Conservation (phyloP, 2,797 vertebrate species). For the Mormyrops boulengeri region DNA sequence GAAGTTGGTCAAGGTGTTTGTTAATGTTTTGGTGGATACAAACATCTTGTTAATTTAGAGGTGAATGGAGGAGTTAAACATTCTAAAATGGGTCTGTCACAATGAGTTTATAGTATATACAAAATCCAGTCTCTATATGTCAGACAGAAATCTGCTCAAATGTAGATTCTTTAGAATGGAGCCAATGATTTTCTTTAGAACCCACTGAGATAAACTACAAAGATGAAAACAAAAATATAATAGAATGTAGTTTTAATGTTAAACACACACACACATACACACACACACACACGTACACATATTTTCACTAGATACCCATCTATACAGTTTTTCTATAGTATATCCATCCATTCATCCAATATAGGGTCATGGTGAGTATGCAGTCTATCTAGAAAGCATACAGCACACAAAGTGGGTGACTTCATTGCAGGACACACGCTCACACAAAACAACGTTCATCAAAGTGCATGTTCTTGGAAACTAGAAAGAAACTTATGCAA, state of each 20-base stretch:
- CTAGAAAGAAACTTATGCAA: background rate
- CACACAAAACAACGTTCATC: background rate
- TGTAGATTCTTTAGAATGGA: background rate
- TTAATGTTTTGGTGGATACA: background rate
- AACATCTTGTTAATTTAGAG: background rate
- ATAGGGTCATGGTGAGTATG: background rate
- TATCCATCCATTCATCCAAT: background rate
- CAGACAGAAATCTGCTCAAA: background rate
- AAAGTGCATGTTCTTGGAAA: background rate
- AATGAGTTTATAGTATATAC: background rate
- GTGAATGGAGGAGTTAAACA: background rate
- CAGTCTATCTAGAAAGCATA: background rate
- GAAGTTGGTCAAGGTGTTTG: background rate
- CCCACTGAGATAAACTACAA: background rate
- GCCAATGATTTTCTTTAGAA: background rate
- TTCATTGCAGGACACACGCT: background rate
- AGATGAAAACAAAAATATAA: background rate
- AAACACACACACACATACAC: background rate
- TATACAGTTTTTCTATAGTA: background rate
- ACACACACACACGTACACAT: background rate
- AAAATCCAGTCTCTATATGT: background rate
- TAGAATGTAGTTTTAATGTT: background rate
- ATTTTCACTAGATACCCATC: background rate
- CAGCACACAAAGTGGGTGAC: background rate
- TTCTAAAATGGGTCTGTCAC: background rate